Evolutionary conservation across 1,140 invertebrate species (phyloP).

Genomic region (Hirudo medicinalis): DNA sequence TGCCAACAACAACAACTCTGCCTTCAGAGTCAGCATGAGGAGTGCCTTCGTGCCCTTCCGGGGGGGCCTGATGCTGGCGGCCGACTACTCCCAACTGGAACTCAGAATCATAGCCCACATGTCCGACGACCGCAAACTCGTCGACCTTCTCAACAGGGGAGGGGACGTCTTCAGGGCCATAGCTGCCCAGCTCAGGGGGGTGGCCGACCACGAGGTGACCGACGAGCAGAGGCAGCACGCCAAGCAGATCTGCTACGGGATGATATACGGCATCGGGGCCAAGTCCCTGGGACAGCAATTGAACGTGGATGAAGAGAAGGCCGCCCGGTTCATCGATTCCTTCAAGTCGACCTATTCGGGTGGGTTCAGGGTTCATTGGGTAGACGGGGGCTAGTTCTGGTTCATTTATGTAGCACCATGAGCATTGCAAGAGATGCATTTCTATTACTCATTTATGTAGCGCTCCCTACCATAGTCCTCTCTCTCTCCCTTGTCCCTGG

Average conservation of each 20-base stretch:
- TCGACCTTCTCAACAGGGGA: conserved; percentile 54
- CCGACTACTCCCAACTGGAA: conserved; percentile 91
- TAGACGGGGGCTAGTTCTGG: too few relatives aligned
- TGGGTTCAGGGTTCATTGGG: too few relatives aligned
- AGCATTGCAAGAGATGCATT: too few relatives aligned
- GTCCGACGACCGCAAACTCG: conserved; percentile 60
- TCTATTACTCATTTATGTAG: too few relatives aligned
- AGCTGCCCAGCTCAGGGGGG: conserved; percentile 64
- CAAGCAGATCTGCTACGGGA: conserved; percentile 82
- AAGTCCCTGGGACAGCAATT: conserved; percentile 68
- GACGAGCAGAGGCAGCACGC: conserved; percentile 64
- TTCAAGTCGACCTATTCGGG: conserved; percentile 72
- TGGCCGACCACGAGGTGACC: conserved; percentile 52
- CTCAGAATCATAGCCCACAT: conserved; percentile 81
- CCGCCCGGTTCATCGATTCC: conserved; percentile 59
- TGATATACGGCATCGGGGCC: conserved; percentile 91
- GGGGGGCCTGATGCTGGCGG: conserved; percentile 57
- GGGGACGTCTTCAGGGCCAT: conserved; percentile 75
- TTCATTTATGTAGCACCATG: too few relatives aligned
- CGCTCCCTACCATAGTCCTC: too few relatives aligned
- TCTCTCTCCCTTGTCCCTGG: too few relatives aligned
- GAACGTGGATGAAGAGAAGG: conserved; percentile 64
- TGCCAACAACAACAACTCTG: background rate
- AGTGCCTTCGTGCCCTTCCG: conserved; percentile 52
- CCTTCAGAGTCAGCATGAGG: conserved; percentile 35